Percentiles rank a stretch among this genome's conserved stretches.
These are phyloP conservation scores for Epinephelus malabaricus DNA, from an alignment of 2,797 vertebrate genomes.

Conservation along the genomic window DNA sequence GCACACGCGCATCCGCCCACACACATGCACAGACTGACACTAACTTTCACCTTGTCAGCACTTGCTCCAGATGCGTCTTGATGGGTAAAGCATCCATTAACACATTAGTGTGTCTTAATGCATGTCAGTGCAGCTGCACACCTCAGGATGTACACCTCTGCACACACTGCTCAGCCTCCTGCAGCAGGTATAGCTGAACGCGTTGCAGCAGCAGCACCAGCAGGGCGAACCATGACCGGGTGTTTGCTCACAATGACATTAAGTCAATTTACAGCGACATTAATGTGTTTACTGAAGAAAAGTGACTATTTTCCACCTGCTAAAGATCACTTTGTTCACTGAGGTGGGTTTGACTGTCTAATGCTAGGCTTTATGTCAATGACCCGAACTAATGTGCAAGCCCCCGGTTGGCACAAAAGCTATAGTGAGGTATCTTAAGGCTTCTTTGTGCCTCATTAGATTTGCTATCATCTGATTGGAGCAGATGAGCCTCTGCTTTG, in stretches of 20 bases:
- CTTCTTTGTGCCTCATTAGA: slow-evolving; percentile 75
- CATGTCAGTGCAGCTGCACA: slow-evolving; percentile 64
- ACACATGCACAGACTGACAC: slow-evolving; percentile 15
- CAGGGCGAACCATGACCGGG: slow-evolving; percentile 26
- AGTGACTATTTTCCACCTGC: slow-evolving; percentile 57
- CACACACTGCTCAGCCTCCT: slow-evolving; percentile 13
- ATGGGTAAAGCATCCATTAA: slow-evolving; percentile 74
- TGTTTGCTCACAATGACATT: slow-evolving; percentile 53
- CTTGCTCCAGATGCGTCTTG: slow-evolving; percentile 68
- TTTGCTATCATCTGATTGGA: slow-evolving; percentile 75
- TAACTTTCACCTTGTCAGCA: slow-evolving; percentile 70
- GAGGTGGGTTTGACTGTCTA: slow-evolving; percentile 67
- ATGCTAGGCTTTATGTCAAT: slow-evolving; percentile 71
- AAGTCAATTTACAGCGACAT: slow-evolving; percentile 53
- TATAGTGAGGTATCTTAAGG: slow-evolving; percentile 57
- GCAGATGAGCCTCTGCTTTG: slow-evolving; percentile 80
- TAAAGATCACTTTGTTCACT: slow-evolving; percentile 63
- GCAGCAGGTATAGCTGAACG: slow-evolving; percentile 47
- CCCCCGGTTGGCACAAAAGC: slow-evolving; percentile 52
- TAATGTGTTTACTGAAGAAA: slow-evolving; percentile 67
- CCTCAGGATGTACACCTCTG: slow-evolving; percentile 20
- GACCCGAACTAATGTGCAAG: slow-evolving; percentile 70
- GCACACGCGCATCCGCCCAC: slow-evolving; percentile 11
- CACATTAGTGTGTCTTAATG: slow-evolving; percentile 68
- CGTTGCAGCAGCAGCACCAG: slow-evolving; percentile 32